A percentile compares a stretch with the other conserved stretches of the same genome.
phyloP scores from a whole-genome alignment of 2,113 vertebrate genomes.

The Promerops cafer region DNA sequence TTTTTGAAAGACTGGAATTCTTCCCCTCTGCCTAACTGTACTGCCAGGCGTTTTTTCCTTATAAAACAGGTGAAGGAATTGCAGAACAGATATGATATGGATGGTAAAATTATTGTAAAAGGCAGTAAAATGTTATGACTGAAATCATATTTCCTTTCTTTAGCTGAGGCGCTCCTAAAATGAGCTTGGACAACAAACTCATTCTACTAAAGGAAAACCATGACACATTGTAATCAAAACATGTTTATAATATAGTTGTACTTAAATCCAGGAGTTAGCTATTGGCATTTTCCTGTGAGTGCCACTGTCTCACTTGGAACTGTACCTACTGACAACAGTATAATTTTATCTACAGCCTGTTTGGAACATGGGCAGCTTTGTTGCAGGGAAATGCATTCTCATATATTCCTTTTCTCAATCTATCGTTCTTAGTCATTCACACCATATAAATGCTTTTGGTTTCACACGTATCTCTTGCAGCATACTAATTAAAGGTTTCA shows the following conservation, averaged over 20 bases:
- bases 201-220: background rate
- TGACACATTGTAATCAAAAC: background rate
- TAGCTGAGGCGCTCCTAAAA: background rate
- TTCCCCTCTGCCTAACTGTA: background rate
- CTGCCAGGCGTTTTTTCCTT: background rate
- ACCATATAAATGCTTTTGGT: constrained; percentile 16
- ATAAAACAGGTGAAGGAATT: background rate
- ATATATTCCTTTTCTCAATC: background rate
- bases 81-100: background rate
- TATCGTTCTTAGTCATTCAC: background rate
- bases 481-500: constrained; percentile 73
- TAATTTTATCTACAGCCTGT: background rate
- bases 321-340: background rate
- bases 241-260: background rate
- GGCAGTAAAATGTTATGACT: background rate
- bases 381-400: background rate
- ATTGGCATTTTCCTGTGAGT: background rate
- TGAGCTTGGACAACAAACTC: background rate
- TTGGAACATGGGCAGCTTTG: background rate
- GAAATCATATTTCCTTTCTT: background rate
- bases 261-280: background rate
- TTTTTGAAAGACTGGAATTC: background rate
- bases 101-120: background rate
- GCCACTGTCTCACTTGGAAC: background rate
- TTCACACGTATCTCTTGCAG: constrained; percentile 32